These are phyloP conservation scores for Drosophila sechellia DNA, from an alignment of 1,140 invertebrate genomes.

Conservation along the genomic window DNA sequence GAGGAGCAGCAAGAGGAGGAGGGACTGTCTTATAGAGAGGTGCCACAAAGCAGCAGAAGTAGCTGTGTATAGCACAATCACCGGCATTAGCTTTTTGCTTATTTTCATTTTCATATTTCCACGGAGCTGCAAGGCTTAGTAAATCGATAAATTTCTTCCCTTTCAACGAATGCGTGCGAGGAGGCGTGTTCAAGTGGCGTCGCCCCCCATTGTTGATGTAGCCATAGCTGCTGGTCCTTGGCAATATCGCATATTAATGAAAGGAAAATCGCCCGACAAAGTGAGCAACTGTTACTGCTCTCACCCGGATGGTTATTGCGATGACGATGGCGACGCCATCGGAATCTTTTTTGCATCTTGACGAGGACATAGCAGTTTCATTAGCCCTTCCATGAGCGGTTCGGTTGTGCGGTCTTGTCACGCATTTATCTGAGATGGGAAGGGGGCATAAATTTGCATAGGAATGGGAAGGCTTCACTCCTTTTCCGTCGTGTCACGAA, in stretches of 20 bases:
- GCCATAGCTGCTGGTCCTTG: constrained; percentile 30
- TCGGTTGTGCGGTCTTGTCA: constrained; percentile 15
- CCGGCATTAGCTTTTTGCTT: constrained; percentile 35
- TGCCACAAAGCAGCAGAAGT: not conserved
- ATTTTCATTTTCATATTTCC: constrained; percentile 44
- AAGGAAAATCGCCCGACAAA: constrained; percentile 27
- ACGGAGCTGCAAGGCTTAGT: not conserved
- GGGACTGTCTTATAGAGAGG: not conserved
- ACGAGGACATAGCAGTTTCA: constrained; percentile 20
- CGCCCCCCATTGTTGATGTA: constrained; percentile 15
- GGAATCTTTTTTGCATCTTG: constrained; percentile 16
- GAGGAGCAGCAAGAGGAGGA: not conserved
- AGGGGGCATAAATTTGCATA: constrained; percentile 7
- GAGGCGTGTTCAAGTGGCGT: constrained; percentile 45
- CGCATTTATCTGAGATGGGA: constrained; percentile 4
- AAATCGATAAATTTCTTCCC: constrained; percentile 28
- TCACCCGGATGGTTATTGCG: constrained; percentile 14
- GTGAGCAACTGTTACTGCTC: constrained; percentile 31
- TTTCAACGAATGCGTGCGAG: constrained; percentile 17
- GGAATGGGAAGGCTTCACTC: not conserved
- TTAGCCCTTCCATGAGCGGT: constrained; percentile 4
- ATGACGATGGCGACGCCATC: constrained; percentile 9
- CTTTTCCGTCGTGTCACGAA: not conserved
- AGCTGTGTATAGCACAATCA: constrained; percentile 12
- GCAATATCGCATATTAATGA: constrained; percentile 42